Base-by-base conservation (phyloP, 1,140 invertebrate species). In the Drosophila kepulauana region DNA sequence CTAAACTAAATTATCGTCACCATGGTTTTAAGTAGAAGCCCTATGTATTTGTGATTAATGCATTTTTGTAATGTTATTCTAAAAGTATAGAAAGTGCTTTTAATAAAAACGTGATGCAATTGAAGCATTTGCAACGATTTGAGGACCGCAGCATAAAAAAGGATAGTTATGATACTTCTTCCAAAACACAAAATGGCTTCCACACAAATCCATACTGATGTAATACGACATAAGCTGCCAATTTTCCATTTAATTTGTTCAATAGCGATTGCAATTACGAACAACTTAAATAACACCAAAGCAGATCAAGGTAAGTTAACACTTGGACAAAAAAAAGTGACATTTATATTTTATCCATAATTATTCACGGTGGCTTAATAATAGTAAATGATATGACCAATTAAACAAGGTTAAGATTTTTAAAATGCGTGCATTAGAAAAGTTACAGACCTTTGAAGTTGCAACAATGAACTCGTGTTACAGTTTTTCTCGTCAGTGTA, bases 231-330 rank as follows among this genome's bases (percentile, higher is more conserved):
- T 11, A 46, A 51, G 43, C 58, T 57, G 10, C 43, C 33, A 38
- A 41, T 61, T 46, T n/a, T 57, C 5, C 20, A 57, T 15, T 45
- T 75, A 1, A 66, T 78, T 51, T 65, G 33, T 51, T n/a, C 70
- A 15, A 71, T 78, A n/a, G 28, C 28, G 6, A 49, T 78, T 30
- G 46, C 20, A 10, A 28, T 64, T 43, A 30, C 20, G 7, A 46
- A 20, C 5, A 63, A 56, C 16, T 48, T 66, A 1, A 33, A 52
- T 25, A 35, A 35, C 41, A 45, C 46, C n/a, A 67, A 51, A 16
- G 67, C 51, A 6, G 77, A 79, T 67, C 77, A 79, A 79, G 77
- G 77, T 79, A 63, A 66, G 30, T 38, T 38, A 3, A 8, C 7
- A 38, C 10, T 7, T 33, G 5, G 33, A 33, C 5, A 8, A 1